phyloP scores from a whole-genome alignment of 2,113 vertebrate genomes.

The Neodon shergylaensis region DNA sequence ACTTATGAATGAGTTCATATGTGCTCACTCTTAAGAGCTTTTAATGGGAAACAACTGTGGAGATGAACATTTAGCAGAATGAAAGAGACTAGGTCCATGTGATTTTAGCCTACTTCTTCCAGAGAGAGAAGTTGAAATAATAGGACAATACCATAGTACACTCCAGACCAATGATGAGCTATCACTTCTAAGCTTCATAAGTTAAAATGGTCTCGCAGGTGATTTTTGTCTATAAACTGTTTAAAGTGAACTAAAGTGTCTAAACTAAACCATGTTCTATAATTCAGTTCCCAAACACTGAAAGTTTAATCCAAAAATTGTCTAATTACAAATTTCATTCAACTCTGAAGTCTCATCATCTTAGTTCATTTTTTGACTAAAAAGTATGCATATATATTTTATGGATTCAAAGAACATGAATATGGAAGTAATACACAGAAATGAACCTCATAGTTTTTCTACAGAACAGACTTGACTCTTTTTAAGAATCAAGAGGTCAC shows the following conservation, averaged over 20 bases:
- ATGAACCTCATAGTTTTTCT: not conserved
- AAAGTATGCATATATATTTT: not conserved
- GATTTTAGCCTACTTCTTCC: not conserved
- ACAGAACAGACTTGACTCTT: not conserved
- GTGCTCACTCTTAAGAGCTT: not conserved
- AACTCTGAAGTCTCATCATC: not conserved
- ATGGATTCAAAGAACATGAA: not conserved
- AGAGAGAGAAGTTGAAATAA: slow-evolving; percentile 3
- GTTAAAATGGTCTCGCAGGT: not conserved
- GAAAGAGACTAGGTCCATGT: not conserved
- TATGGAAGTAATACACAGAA: not conserved
- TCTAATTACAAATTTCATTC: not conserved
- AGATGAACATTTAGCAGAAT: slow-evolving; percentile 31
- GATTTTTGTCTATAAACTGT: not conserved
- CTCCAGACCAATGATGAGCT: not conserved
- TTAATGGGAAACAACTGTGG: not conserved
- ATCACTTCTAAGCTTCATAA: not conserved
- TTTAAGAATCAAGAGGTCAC: not conserved
- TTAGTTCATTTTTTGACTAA: not conserved
- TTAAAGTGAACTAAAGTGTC: too few relatives aligned
- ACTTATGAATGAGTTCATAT: too few relatives aligned
- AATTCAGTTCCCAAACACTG: not conserved
- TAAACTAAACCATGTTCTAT: not conserved
- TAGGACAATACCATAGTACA: not conserved
- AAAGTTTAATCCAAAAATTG: not conserved